Base-by-base conservation (phyloP, 2,888 invertebrate species). In the Byasa hedistus region DNA sequence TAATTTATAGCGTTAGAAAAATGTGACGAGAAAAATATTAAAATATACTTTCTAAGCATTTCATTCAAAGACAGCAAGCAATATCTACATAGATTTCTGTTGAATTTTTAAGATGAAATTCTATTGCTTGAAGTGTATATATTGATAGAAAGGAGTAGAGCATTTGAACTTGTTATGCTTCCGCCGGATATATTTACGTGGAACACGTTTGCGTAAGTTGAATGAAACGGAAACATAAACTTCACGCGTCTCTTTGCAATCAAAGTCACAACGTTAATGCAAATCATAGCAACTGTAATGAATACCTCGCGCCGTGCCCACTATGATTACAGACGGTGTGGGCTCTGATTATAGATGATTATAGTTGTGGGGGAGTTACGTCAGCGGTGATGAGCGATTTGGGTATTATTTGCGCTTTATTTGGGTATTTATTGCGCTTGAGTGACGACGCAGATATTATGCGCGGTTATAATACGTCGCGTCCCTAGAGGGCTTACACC, bases 351-450 rank as follows among this genome's bases (percentile, higher is more conserved):
- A 79, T 76, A 74, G 86, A 88, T 91, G 89, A 91, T 91, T 91
- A 89, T 88, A 88, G 87, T 82, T 80, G 10, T 10, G 81, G 86
- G 87, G 82, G 80, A 83, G 82, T 79, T 76, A 78, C 79, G 82
- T 80, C 70, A 62, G 77, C 77, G 78, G 79, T 90, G 89, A 90
- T 89, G 89, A 89, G 89, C 92, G 92, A 93, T 93, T 93, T 93
- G 92, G 93, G 93, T 92, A 93, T 93, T 93, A 93, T 93, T 93
- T 93, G 93, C 93, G 93, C 93, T 93, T 93, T 93, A 93, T 93
- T 93, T 92, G 87, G 92, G 92, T 92, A 92, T 93, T 93, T 93
- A 92, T 92, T 92, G 90, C 92, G 90, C 91, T 88, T 80, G 87
- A 89, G 89, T 92, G 92, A 91, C 89, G 86, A 80, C 88, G 92